phyloP scores from a whole-genome alignment of 2,888 invertebrate species.

The Amphiduros pacificus region DNA sequence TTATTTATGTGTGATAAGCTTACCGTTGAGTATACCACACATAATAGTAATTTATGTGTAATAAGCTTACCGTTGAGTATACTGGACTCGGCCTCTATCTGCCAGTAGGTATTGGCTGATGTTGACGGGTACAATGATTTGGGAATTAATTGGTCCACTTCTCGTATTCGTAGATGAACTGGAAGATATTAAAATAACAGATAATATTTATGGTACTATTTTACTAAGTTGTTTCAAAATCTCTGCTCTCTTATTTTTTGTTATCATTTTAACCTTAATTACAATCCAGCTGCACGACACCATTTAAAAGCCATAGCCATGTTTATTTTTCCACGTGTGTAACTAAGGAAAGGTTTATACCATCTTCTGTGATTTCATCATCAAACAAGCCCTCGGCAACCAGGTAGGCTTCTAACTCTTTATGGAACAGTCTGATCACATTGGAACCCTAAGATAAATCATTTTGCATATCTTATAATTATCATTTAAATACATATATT shows the following conservation, averaged over 20 bases:
- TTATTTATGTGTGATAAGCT: neutral
- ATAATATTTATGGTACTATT: no score
- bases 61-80: slow-evolving; percentile 39
- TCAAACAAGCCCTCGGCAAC: slow-evolving; percentile 59
- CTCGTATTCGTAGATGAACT: slow-evolving; percentile 59
- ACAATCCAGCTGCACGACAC: no score
- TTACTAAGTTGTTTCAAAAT: no score
- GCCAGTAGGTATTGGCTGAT: slow-evolving; percentile 60
- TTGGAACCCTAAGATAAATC: slow-evolving; percentile 59
- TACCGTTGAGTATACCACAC: slow-evolving; percentile 46
- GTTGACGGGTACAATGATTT: slow-evolving; percentile 57
- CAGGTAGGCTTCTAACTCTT: slow-evolving; percentile 59
- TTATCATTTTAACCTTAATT: no score
- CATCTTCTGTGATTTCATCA: slow-evolving; percentile 58
- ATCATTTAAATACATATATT: neutral
- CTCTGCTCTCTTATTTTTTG: no score
- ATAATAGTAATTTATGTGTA: no score
- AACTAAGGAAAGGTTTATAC: slow-evolving; percentile 38
- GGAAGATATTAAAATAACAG: no score
- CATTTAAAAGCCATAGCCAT: no score
- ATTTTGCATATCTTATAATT: no score
- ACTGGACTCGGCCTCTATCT: slow-evolving; percentile 56
- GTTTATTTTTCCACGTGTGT: no score
- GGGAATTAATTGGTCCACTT: slow-evolving; percentile 59
- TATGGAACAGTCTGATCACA: slow-evolving; percentile 57